These are phyloP conservation scores for Imbricaverruca yamaguchii DNA, from an alignment of 2,888 invertebrate species.

Conservation along the genomic window DNA sequence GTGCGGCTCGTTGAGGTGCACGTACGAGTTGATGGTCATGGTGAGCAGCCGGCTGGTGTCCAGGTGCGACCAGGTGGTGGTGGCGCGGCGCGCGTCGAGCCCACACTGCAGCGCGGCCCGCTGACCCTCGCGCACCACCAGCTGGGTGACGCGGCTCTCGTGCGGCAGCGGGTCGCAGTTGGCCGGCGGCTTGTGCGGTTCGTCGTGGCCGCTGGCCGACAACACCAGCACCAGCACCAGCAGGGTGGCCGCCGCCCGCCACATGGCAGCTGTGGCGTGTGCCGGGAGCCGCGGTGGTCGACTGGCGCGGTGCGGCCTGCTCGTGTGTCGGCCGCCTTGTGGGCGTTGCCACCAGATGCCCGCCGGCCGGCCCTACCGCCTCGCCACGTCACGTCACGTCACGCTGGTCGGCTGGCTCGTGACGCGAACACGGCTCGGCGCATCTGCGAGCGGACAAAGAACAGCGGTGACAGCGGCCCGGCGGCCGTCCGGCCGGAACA, in stretches of 20 bases:
- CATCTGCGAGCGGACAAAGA: not conserved
- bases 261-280: not conserved
- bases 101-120: not conserved
- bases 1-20: not conserved
- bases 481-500: not conserved
- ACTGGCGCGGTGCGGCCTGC: not conserved
- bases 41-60: not conserved
- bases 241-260: not conserved
- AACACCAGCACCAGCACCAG: not conserved
- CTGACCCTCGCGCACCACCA: not conserved
- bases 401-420: not conserved
- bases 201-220: too few relatives aligned
- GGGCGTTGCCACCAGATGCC: not conserved
- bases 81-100: not conserved
- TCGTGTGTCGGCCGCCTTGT: not conserved
- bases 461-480: not conserved
- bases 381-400: too few relatives aligned
- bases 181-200: not conserved
- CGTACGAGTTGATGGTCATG: constrained; percentile 14
- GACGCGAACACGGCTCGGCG: not conserved
- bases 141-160: too few relatives aligned
- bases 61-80: not conserved
- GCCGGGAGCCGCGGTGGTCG: not conserved
- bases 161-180: not conserved
- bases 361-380: not conserved